Conservation (phyloP, 37 sponge, comb jelly and placozoan species). For the Spongilla lacustris region DNA sequence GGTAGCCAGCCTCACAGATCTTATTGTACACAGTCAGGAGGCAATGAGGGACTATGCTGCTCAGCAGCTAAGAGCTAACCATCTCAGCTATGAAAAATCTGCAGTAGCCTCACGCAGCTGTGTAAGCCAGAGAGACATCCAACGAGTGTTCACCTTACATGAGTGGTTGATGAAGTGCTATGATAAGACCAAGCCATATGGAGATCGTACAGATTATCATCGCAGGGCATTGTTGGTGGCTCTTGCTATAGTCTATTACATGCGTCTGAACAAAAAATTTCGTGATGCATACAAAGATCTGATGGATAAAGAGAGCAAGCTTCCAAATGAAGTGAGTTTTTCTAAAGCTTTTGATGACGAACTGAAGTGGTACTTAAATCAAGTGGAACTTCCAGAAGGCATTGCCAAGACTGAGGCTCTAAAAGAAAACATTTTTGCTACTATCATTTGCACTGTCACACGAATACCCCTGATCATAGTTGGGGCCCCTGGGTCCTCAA, state of each 20-base stretch:
- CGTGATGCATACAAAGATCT: conserved; percentile 37
- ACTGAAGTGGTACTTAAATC: conserved; percentile 57
- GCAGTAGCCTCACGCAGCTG: conserved; percentile 56
- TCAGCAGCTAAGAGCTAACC: conserved; percentile 30
- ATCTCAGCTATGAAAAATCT: neutral
- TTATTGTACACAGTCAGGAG: conserved; percentile 75
- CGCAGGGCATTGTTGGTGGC: conserved; percentile 75
- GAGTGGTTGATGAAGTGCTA: conserved; percentile 65
- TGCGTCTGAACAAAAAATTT: conserved; percentile 70
- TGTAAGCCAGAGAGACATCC: conserved; percentile 87
- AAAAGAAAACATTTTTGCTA: conserved; percentile 93
- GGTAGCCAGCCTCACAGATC: conserved; percentile 60
- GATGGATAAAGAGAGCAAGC: conserved; percentile 15
- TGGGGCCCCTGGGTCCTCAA: conserved; percentile 91
- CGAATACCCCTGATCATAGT: conserved; percentile 90
- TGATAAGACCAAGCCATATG: conserved; percentile 26
- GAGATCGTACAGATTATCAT: conserved; percentile 24
- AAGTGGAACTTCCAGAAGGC: conserved; percentile 78
- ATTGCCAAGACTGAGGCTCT: conserved; percentile 90
- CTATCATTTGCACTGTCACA: conserved; percentile 77
- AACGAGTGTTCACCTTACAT: conserved; percentile 86
- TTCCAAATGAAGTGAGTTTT: neutral
- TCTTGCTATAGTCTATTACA: conserved; percentile 89
- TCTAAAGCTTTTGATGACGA: conserved; percentile 47
- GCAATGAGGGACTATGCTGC: conserved; percentile 75